These are phyloP conservation scores for Drosophila biarmipes DNA, from an alignment of 1,140 invertebrate species.

Conservation along the genomic window DNA sequence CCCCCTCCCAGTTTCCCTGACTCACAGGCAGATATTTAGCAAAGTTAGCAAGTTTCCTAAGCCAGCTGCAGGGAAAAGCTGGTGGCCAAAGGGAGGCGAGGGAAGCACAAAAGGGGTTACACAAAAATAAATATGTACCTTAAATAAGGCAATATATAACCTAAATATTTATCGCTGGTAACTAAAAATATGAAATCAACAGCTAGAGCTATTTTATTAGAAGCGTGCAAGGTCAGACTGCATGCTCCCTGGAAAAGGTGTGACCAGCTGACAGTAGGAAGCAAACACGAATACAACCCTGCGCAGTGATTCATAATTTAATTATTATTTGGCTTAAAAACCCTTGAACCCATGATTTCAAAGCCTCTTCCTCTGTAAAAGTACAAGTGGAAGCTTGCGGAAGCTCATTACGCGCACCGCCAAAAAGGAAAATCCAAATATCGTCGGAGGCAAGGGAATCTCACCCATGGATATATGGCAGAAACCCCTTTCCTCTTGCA, in stretches of 20 bases:
- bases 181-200: too few relatives aligned
- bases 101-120: not conserved
- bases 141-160: too few relatives aligned
- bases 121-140: not conserved
- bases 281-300: not conserved
- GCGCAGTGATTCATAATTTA: not conserved
- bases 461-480: constrained; percentile 10
- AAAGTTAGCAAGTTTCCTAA: constrained; percentile 42
- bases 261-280: not conserved
- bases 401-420: constrained; percentile 35
- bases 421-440: constrained; percentile 21
- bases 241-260: not conserved
- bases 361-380: constrained; percentile 1
- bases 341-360: not conserved
- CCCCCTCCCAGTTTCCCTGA: not conserved
- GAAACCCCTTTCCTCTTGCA: not conserved
- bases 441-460: constrained; percentile 1
- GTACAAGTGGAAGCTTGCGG: constrained; percentile 6
- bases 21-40: constrained; percentile 15
- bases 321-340: not conserved
- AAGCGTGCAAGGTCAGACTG: not conserved
- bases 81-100: not conserved
- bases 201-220: too few relatives aligned
- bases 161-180: too few relatives aligned
- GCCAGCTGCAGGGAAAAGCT: constrained; percentile 10